Base-by-base conservation (phyloP, 2,797 vertebrate genomes). In the Avahi laniger region DNA sequence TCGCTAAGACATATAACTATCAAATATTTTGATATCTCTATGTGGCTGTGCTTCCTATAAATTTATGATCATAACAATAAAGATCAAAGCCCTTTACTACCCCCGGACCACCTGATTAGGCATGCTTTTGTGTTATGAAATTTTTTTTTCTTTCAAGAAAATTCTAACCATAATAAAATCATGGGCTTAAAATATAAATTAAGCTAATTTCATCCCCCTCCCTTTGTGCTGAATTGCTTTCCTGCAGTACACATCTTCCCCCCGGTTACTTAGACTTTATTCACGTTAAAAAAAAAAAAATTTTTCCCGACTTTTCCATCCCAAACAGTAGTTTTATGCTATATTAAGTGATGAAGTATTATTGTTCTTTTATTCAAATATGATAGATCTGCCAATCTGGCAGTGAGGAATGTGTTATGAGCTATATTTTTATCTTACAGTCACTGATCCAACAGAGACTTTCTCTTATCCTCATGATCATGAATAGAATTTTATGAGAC, bases 11-110 rank as follows among this genome's bases (percentile, higher is more conserved):
- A 54, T 94, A 75, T 2, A 70, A 76, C 80, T 86, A 75, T 94
- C 61, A 88, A 82, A 70, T 83, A 91, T 79, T 94, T 97, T 96
- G 91, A 96, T 96, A 92, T 97, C 75, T 96, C 24, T 86, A 84
- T 97, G 48, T 75, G 61, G 17, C 33, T 88, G 26, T 7, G 18
- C 59, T 79, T 57, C 22, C 30, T 8, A 76, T 84, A 38, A 30
- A 50, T 79, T 67, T 86, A 82, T 61, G 28, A 38, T 70, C 4
- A 41, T 78, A 30, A 83, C 79, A 75, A 70, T 65, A 78, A 80
- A 67, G 14, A 46, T 54, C 1, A 24, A 70, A 5, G 43, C 11
- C 30, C 24, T 4, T 50, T 35, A 12, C 9, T 43, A 26, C 5
- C 0, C 4, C 13, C 22, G 73, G 38, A 69, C 5, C 35, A 57